Conservation (phyloP, 1,140 invertebrate species). For the Venustaconcha ellipsiformis region DNA sequence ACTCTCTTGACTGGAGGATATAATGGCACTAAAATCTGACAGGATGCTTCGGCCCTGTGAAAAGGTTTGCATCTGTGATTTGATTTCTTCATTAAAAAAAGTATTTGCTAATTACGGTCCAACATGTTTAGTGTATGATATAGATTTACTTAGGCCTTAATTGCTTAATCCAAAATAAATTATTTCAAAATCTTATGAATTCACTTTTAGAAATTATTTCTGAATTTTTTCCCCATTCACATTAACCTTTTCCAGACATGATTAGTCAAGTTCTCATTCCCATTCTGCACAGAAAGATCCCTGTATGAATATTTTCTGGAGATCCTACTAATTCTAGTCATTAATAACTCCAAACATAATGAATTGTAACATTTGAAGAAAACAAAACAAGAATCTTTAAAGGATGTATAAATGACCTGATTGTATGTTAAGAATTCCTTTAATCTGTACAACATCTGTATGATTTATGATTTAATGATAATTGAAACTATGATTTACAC, state of each 20-base stretch:
- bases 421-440: neutral
- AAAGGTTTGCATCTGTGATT: neutral
- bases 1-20: constrained; percentile 33
- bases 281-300: too few relatives aligned
- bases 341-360: neutral
- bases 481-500: neutral
- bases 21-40: constrained; percentile 37
- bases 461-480: neutral
- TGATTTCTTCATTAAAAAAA: neutral
- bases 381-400: neutral
- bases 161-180: too few relatives aligned
- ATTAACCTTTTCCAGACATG: too few relatives aligned
- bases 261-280: too few relatives aligned
- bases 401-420: neutral
- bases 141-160: too few relatives aligned
- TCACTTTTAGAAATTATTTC: too few relatives aligned
- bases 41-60: constrained; percentile 44
- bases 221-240: too few relatives aligned
- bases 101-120: neutral
- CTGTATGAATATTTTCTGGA: too few relatives aligned
- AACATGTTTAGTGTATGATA: neutral
- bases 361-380: neutral
- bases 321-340: neutral
- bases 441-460: neutral
- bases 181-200: too few relatives aligned